A percentile compares a stretch with the other conserved stretches of the same genome.
phyloP scores from a whole-genome alignment of 2,888 invertebrate species.

The Rhogogaster chlorosoma region DNA sequence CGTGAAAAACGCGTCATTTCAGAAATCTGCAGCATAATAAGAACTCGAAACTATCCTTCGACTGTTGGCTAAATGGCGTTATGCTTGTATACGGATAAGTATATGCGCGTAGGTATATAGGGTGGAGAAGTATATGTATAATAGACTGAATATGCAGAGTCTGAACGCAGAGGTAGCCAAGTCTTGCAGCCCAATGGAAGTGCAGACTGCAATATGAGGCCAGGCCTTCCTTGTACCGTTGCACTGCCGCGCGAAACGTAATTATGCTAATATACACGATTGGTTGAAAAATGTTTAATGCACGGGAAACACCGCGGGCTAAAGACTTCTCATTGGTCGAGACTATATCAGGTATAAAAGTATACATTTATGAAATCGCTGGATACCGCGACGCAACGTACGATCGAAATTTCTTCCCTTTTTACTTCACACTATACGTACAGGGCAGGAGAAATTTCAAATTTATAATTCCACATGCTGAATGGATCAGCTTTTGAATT shows the following conservation, averaged over 20 bases:
- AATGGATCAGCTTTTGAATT: not conserved
- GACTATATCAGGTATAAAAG: not conserved
- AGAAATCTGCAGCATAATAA: not conserved
- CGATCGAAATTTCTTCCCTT: conserved; percentile 49
- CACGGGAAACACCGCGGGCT: conserved; percentile 73
- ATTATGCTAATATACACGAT: conserved; percentile 77
- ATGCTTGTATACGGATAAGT: not conserved
- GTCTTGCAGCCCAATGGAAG: conserved; percentile 14
- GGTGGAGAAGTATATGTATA: not conserved
- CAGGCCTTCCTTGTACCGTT: conserved; percentile 22
- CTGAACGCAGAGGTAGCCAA: not conserved
- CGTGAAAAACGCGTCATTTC: not conserved
- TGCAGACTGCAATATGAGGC: not conserved
- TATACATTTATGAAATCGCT: conserved; percentile 70
- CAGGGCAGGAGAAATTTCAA: not conserved
- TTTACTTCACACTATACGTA: not conserved
- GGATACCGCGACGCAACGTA: not conserved
- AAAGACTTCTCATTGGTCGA: conserved; percentile 55
- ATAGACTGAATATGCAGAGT: not conserved
- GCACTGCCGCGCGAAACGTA: conserved; percentile 68
- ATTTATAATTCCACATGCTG: not conserved
- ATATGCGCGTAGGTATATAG: not conserved
- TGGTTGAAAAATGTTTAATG: conserved; percentile 75
- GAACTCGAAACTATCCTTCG: not conserved
- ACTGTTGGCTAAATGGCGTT: not conserved